Percentiles rank a stretch among this genome's conserved stretches.
Evolutionary conservation across 2,888 invertebrate genomes (phyloP).

Genomic region (Andrena bicolor): DNA sequence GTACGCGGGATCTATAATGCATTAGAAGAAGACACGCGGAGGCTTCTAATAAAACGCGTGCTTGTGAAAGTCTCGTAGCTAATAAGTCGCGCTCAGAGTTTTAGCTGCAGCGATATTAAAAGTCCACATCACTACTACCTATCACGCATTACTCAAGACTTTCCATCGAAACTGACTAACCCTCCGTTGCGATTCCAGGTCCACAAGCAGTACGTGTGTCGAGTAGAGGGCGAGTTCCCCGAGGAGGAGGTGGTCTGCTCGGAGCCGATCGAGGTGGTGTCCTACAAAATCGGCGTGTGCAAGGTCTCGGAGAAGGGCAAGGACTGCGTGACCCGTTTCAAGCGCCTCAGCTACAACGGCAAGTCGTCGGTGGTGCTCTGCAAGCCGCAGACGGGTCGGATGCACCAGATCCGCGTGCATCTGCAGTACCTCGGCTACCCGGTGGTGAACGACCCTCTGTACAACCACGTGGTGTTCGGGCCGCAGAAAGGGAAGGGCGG

Average conservation of each 20-base stretch:
- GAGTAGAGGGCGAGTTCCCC: conserved; percentile 97
- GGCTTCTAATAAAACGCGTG: neutral
- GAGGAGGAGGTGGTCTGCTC: conserved; percentile 95
- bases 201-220: conserved; percentile 97
- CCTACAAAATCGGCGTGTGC: conserved; percentile 98
- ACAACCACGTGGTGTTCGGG: conserved; percentile 98
- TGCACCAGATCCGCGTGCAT: conserved; percentile 99
- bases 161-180: neutral
- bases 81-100: neutral
- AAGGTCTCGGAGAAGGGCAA: conserved; percentile 97
- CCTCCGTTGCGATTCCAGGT: conserved; percentile 85
- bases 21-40: neutral
- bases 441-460: conserved; percentile 98
- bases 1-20: neutral
- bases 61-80: neutral
- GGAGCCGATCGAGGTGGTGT: conserved; percentile 96
- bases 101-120: neutral
- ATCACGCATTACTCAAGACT: neutral
- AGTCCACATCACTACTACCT: neutral
- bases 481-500: conserved; percentile 96
- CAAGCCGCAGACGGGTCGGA: conserved; percentile 97
- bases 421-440: conserved; percentile 99
- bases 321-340: conserved; percentile 96
- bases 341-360: conserved; percentile 94
- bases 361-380: conserved; percentile 97